Conservation (phyloP, 1,140 invertebrate genomes). For the Polypedilum pembai region DNA sequence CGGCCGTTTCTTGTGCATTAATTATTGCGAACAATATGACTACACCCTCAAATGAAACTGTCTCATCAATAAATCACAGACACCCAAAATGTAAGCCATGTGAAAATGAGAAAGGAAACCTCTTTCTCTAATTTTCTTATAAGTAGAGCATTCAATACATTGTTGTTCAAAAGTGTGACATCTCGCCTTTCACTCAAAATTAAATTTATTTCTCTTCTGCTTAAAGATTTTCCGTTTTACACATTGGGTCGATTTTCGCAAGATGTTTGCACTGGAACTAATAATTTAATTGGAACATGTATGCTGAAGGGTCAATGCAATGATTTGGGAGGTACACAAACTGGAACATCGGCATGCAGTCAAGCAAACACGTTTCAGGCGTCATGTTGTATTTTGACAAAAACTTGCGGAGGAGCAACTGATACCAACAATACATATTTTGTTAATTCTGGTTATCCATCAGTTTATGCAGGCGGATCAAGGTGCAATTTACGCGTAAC, state of each 20-base stretch:
- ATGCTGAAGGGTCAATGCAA: slow-evolving; percentile 64
- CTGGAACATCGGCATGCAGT: slow-evolving; percentile 55
- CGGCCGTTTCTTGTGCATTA: neutral
- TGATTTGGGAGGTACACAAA: slow-evolving; percentile 58
- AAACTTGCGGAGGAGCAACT: slow-evolving; percentile 58
- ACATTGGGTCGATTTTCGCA: slow-evolving; percentile 66
- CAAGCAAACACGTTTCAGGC: slow-evolving; percentile 51
- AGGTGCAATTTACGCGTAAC: slow-evolving; percentile 62
- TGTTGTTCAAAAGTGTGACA: slow-evolving; percentile 22
- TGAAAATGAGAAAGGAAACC: neutral
- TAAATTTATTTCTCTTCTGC: slow-evolving; percentile 26
- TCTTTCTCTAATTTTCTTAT: neutral
- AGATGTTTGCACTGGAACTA: slow-evolving; percentile 53
- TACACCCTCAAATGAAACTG: neutral
- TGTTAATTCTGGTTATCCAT: slow-evolving; percentile 63
- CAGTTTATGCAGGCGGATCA: slow-evolving; percentile 55
- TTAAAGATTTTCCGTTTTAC: slow-evolving; percentile 58
- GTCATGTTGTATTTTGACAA: slow-evolving; percentile 59
- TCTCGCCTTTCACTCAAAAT: neutral
- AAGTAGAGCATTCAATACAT: neutral
- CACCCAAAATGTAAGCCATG: neutral
- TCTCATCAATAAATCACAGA: slow-evolving; percentile 2
- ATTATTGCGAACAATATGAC: no score
- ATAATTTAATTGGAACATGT: slow-evolving; percentile 63
- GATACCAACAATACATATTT: slow-evolving; percentile 77